Base-by-base conservation (phyloP, 1,140 invertebrate genomes). In the Aphelenchoides besseyi region DNA sequence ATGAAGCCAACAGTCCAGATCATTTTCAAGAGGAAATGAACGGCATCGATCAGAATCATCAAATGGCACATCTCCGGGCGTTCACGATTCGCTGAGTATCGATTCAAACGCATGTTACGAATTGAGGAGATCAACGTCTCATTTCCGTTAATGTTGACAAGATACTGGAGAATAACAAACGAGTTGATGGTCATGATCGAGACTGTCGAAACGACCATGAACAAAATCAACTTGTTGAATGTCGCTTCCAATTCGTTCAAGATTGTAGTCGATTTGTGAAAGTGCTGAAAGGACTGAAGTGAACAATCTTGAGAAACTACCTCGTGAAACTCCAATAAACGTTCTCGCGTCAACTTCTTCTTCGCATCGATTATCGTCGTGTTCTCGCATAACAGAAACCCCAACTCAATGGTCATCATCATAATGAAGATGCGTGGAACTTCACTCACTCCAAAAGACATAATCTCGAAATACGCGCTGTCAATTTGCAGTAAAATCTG, bases 381-480 rank as follows among this genome's bases (percentile, higher is more conserved):
- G 18, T 59, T 59, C 32, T 59, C 55, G 5, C 23, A 8, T 5
- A 59, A 59, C 55, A 59, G 18, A 59, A 59, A 59, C 12, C 55
- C 55, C 5, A 59, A 18, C 18, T 59, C 55, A 33, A 59, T 59
- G 5, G 55, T 18, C 55, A 59, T 59, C 55, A 59, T 59, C 55
- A 59, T 59, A 33, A 59, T 59, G 18, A 59, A 59, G 55, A 59
- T 59, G 18, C 55, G 55, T 23, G 55, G 55, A 28, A 59, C 18
- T 18, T 59, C 55, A 23, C 55, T 18, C 5, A 59, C 55, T 8
- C 55, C 5, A 23, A 59, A 59, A 8, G 55, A 5, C 55, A 59
- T 59, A 33, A 59, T 18, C 18, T 59, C 55, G 18, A 59, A 59
- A 33, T 59, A 59, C 5, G 55, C 55, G 18, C 23, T 23, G 18